These are phyloP conservation scores for Sebastes diploproa DNA, from an alignment of 2,797 vertebrate genomes.

Conservation along the genomic window DNA sequence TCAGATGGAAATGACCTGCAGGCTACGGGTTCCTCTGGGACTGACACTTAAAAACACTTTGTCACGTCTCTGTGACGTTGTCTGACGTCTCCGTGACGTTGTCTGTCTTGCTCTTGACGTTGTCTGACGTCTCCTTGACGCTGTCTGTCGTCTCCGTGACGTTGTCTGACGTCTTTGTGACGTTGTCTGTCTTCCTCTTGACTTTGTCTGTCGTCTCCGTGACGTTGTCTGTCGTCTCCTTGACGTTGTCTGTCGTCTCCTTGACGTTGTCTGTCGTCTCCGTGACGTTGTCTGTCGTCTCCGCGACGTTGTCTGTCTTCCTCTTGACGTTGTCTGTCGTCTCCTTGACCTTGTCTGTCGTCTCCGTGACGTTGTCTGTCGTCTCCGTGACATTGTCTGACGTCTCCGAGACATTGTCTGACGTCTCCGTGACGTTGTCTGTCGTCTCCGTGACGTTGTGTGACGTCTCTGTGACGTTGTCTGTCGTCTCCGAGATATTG, in stretches of 20 bases:
- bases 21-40: background rate
- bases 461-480: too few relatives aligned
- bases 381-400: fast-evolving
- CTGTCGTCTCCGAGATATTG: too few relatives aligned
- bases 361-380: fast-evolving
- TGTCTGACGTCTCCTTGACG: too few relatives aligned
- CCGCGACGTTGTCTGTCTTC: fast-evolving
- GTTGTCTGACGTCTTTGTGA: too few relatives aligned
- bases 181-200: fast-evolving
- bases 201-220: fast-evolving
- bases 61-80: background rate
- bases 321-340: fast-evolving
- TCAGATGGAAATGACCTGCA: background rate
- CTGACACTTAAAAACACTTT: background rate
- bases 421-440: fast-evolving
- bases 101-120: too few relatives aligned
- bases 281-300: fast-evolving
- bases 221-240: too few relatives aligned
- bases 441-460: too few relatives aligned
- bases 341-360: too few relatives aligned
- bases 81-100: too few relatives aligned
- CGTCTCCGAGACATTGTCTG: too few relatives aligned
- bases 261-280: too few relatives aligned
- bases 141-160: too few relatives aligned
- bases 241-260: fast-evolving